Evolutionary conservation across 1,140 invertebrate species (phyloP).

Genomic region (Drosophila sp.): DNA sequence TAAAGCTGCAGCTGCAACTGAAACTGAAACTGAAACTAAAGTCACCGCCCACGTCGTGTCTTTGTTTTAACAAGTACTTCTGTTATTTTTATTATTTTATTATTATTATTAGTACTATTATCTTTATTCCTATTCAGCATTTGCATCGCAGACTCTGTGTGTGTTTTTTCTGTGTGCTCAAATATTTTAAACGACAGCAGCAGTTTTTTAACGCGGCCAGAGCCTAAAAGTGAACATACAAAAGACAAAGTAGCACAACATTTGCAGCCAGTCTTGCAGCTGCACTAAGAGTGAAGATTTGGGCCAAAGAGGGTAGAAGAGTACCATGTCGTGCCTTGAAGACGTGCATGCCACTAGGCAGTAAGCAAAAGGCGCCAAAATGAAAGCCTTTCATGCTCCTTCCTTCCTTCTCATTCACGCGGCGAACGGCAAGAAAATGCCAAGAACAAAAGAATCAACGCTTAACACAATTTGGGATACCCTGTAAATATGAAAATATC

Average conservation of each 20-base stretch:
- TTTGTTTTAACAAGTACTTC: constrained; percentile 80
- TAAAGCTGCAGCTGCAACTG: constrained; percentile 1
- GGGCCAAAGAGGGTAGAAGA: neutral
- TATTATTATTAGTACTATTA: constrained; percentile 59
- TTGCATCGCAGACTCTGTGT: constrained; percentile 62
- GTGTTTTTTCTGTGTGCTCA: constrained; percentile 57
- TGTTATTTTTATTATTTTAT: constrained; percentile 22
- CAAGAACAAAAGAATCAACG: constrained; percentile 80
- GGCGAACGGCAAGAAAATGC: constrained; percentile 36
- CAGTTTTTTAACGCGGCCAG: constrained; percentile 42
- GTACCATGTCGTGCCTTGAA: constrained; percentile 52
- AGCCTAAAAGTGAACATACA: constrained; percentile 67
- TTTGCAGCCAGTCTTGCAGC: constrained; percentile 54
- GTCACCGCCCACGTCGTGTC: constrained; percentile 59
- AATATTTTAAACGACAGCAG: constrained; percentile 55
- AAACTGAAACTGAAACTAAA: constrained; percentile 19
- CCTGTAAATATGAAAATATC: neutral
- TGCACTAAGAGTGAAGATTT: neutral
- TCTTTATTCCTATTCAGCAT: constrained; percentile 25
- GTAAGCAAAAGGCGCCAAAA: constrained; percentile 74
- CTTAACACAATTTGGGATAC: constrained; percentile 76
- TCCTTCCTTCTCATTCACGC: too few relatives aligned
- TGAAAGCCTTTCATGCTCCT: constrained; percentile 55
- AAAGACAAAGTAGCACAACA: constrained; percentile 82
- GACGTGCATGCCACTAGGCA: constrained; percentile 71